These are phyloP conservation scores for Carcina quercana DNA, from an alignment of 2,888 invertebrate genomes.

Conservation along the genomic window DNA sequence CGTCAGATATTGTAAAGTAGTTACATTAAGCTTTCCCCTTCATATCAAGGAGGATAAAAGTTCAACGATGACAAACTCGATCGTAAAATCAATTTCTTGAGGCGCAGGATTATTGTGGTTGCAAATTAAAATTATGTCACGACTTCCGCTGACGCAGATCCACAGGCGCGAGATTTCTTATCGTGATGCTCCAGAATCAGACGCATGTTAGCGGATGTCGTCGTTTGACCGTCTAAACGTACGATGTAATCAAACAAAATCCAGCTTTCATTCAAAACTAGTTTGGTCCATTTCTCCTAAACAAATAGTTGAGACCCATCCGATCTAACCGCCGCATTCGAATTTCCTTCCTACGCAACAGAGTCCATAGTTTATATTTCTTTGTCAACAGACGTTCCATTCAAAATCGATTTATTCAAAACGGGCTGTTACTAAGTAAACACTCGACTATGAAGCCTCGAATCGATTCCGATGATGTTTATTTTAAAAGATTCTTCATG, in stretches of 20 bases:
- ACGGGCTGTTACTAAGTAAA: constrained; percentile 69
- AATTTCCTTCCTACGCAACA: constrained; percentile 14
- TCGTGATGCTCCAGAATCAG: constrained; percentile 27
- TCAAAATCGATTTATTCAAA: constrained; percentile 60
- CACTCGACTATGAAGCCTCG: constrained; percentile 55
- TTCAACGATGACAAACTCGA: no score
- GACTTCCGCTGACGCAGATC: constrained; percentile 28
- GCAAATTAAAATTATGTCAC: constrained; percentile 32
- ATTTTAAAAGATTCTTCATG: constrained; percentile 59
- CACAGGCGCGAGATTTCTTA: not conserved
- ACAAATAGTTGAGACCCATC: constrained; percentile 16
- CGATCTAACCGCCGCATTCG: constrained; percentile 5
- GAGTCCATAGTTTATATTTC: constrained; percentile 23
- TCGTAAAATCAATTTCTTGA: constrained; percentile 20
- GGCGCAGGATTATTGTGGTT: constrained; percentile 24
- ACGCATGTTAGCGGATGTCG: constrained; percentile 41
- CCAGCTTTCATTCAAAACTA: constrained; percentile 20
- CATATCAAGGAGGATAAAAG: no score
- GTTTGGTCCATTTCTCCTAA: constrained; percentile 28
- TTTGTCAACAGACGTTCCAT: constrained; percentile 24
- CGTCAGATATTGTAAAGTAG: no score
- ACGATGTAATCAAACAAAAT: constrained; percentile 27
- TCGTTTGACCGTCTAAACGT: constrained; percentile 36
- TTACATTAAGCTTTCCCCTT: no score
- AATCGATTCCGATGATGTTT: constrained; percentile 63